Evolutionary conservation across 2,113 vertebrate genomes (phyloP), one percentile per base, ranked within the genome.

Genomic region (Oreochromis niloticus): DNA sequence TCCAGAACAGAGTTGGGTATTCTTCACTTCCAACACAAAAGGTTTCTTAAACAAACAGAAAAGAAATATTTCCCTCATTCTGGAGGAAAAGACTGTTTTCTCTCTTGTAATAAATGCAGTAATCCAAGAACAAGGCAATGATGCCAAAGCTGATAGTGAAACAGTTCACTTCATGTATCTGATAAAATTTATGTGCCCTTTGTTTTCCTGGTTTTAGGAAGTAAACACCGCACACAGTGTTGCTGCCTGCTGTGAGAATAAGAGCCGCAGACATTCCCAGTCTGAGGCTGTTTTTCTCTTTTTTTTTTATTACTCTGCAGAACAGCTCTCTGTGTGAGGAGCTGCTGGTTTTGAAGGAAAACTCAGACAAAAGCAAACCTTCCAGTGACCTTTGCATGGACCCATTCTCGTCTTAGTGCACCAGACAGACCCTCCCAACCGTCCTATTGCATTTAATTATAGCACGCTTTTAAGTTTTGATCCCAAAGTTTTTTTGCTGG

Each of bases 181-280:
- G 73, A 88, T 83, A 36, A 59, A 88, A 85, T 83, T 4, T 41
- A 75, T 90, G 85, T 68, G 63, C 22, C 81, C 80, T 94, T 93
- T 94, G 87, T 94, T 93, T 85, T 17, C 8, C 61, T 46, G 59
- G 7, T 54, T 78, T 81, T 80, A 85, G 75, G 83, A 87, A 90
- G 82, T 91, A 85, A 92, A 94, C 91, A 90, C 1, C 39, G 5
- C 41, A 36, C 19, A 17, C 27, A 55, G 61, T 3, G 6, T 36
- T 71, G 50, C 79, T 61, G 80, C 73, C 78, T 71, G 66, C 80
- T 86, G 87, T 89, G 91, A 90, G 88, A 94, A 95, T 66, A 57
- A 61, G 43, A 80, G 85, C 71, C 12, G 1, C 57, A 48, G 78
- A 9, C 88, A 84, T 93, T 94, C 91, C 89, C 89, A 94, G 90